These are phyloP conservation scores for Frankliniella fusca DNA, from an alignment of 2,888 invertebrate genomes.

Conservation along the genomic window DNA sequence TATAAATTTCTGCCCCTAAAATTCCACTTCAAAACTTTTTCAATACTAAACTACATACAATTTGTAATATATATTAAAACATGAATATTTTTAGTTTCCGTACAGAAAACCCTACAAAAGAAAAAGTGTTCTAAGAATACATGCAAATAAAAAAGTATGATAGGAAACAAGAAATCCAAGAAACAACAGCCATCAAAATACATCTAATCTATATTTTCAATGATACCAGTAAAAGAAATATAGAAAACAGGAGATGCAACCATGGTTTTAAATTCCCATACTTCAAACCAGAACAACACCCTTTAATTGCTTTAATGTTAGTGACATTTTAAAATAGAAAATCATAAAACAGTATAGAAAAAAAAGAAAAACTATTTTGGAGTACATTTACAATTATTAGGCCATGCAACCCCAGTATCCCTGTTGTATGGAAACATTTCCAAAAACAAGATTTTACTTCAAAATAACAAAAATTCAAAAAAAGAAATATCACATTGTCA, in stretches of 20 bases:
- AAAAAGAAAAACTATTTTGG: too few relatives aligned
- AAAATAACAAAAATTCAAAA: background rate
- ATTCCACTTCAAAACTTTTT: too few relatives aligned
- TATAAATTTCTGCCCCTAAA: too few relatives aligned
- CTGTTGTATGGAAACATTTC: background rate
- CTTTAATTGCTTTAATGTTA: background rate
- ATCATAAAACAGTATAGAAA: too few relatives aligned
- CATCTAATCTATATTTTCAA: background rate
- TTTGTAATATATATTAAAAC: background rate
- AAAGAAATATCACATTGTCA: background rate
- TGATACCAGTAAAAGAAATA: background rate
- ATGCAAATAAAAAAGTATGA: background rate
- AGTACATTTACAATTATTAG: background rate
- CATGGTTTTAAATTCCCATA: too few relatives aligned
- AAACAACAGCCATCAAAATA: background rate
- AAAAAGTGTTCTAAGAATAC: background rate
- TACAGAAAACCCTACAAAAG: background rate
- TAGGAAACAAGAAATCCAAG: background rate
- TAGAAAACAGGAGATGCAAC: background rate
- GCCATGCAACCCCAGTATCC: background rate
- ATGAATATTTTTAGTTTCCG: background rate
- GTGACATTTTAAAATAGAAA: background rate
- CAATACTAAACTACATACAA: background rate
- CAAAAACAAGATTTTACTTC: background rate
- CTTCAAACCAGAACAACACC: background rate